phyloP scores from a whole-genome alignment of 2,888 invertebrate genomes.

The Fragum sueziense region DNA sequence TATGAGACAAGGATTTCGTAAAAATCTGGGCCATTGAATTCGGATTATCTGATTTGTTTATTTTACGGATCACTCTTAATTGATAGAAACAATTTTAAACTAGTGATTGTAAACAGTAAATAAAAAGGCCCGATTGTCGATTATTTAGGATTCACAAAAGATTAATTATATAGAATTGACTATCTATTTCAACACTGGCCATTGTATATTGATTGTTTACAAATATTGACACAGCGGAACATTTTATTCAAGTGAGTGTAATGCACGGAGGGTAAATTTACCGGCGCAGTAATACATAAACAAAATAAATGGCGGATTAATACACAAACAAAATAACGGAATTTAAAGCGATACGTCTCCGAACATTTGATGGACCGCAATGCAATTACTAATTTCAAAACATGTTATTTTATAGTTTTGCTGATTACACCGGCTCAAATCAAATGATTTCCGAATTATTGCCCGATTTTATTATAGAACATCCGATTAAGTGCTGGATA shows the following conservation, averaged over 20 bases:
- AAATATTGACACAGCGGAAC: slow-evolving; percentile 29
- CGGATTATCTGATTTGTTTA: background rate
- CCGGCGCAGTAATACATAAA: slow-evolving; percentile 27
- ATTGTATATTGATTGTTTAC: slow-evolving; percentile 11
- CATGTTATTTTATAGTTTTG: slow-evolving; percentile 51
- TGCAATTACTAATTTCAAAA: slow-evolving; percentile 37
- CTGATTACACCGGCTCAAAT: slow-evolving; percentile 22
- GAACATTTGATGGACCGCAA: slow-evolving; percentile 43
- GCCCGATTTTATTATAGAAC: slow-evolving; percentile 48
- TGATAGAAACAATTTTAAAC: slow-evolving; percentile 7
- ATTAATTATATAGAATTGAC: slow-evolving; percentile 17
- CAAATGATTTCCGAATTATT: slow-evolving; percentile 58
- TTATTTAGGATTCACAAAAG: slow-evolving; percentile 16
- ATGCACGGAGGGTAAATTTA: slow-evolving; percentile 17
- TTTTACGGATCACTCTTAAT: background rate
- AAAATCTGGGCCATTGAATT: background rate
- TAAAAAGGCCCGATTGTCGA: background rate
- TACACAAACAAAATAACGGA: slow-evolving; percentile 38
- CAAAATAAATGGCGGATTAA: slow-evolving; percentile 21
- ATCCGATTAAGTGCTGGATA: slow-evolving; percentile 25
- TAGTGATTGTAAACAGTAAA: slow-evolving; percentile 7
- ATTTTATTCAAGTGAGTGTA: slow-evolving; percentile 26
- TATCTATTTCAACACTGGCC: slow-evolving; percentile 14
- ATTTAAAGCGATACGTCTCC: slow-evolving; percentile 31
- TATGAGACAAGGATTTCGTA: background rate